A percentile compares a stretch with the other conserved stretches of the same genome.
Evolutionary conservation across 2,797 vertebrate species (phyloP).

Genomic region (Macroramphosus scolopax): DNA sequence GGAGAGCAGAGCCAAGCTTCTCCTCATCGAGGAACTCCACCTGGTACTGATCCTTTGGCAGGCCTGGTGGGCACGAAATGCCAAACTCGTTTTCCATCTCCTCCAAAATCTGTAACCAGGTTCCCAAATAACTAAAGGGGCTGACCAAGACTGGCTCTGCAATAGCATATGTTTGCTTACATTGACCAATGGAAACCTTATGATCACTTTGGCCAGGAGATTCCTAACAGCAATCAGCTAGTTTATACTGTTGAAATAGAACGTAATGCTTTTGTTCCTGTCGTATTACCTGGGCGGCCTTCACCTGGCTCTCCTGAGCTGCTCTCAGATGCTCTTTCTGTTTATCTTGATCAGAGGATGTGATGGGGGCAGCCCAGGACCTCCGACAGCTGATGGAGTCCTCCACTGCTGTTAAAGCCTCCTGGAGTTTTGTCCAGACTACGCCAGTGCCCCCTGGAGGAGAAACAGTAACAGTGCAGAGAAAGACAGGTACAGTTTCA

Average conservation of each 20-base stretch:
- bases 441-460: slow-evolving; percentile 59
- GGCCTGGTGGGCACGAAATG: slow-evolving; percentile 60
- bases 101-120: slow-evolving; percentile 65
- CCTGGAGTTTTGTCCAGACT: slow-evolving; percentile 81
- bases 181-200: no score
- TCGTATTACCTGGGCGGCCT: slow-evolving; percentile 70
- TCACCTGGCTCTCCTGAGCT: slow-evolving; percentile 64
- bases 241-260: not conserved
- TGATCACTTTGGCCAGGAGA: not conserved
- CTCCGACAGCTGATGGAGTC: slow-evolving; percentile 77
- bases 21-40: slow-evolving; percentile 53
- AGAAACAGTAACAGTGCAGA: not conserved
- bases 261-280: no score
- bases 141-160: not conserved
- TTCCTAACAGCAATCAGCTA: not conserved
- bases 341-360: slow-evolving; percentile 52
- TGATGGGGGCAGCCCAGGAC: slow-evolving; percentile 49
- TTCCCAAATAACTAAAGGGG: slow-evolving; percentile 5
- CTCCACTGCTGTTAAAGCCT: slow-evolving; percentile 84
- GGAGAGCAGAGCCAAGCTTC: slow-evolving; percentile 68
- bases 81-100: slow-evolving; percentile 70
- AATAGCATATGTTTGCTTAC: not conserved
- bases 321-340: slow-evolving; percentile 63
- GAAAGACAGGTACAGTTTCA: no score
- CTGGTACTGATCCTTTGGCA: slow-evolving; percentile 49